These are phyloP conservation scores for Celastrina argiolus DNA, from an alignment of 2,888 invertebrate species.

Conservation along the genomic window DNA sequence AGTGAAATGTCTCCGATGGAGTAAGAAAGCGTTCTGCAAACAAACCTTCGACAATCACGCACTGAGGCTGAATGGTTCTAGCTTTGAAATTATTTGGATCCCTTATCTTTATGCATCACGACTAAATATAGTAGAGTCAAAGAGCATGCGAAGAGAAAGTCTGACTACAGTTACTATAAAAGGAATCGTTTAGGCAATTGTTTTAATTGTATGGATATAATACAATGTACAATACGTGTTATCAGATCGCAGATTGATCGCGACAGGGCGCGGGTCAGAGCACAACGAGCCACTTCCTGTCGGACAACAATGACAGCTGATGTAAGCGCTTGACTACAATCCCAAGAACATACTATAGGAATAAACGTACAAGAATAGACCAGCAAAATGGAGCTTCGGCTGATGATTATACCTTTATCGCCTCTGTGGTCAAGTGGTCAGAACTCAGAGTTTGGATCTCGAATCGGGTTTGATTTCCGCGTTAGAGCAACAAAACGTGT, in stretches of 20 bases:
- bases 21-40: background rate
- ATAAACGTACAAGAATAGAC: too few relatives aligned
- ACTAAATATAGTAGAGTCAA: background rate
- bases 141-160: slow-evolving; percentile 11
- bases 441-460: too few relatives aligned
- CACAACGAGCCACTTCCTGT: slow-evolving; percentile 70
- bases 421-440: too few relatives aligned
- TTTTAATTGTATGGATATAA: background rate
- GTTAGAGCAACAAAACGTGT: too few relatives aligned
- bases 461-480: too few relatives aligned
- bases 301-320: slow-evolving; percentile 63
- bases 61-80: background rate
- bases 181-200: slow-evolving; percentile 3
- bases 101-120: background rate
- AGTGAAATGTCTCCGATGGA: too few relatives aligned
- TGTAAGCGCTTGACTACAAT: slow-evolving; percentile 32
- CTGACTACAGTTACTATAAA: background rate
- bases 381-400: too few relatives aligned
- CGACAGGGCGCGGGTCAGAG: slow-evolving; percentile 54
- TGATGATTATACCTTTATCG: too few relatives aligned
- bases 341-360: too few relatives aligned
- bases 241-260: slow-evolving; percentile 6
- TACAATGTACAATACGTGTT: slow-evolving; percentile 1
- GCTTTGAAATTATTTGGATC: background rate
- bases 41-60: background rate